Base-by-base conservation (phyloP, 1,140 invertebrate genomes). In the Sinonovacula constricta region DNA sequence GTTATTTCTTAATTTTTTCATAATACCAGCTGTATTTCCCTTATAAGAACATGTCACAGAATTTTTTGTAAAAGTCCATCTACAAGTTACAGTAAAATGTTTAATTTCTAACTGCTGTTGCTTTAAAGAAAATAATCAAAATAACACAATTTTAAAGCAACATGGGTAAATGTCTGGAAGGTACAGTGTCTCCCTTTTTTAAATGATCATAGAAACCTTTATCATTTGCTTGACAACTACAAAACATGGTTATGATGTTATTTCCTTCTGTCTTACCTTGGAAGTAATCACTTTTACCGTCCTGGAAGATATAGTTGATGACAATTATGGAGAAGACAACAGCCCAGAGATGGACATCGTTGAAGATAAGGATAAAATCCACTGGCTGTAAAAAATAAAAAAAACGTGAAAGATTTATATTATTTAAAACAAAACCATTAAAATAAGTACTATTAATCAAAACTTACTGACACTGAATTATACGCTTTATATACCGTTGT, bases 261-360 rank as follows among this genome's bases (percentile, higher is more conserved):
- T n/a, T n/a, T n/a, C n/a, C n/a, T n/a, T n/a, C n/a, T n/a, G n/a
- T n/a, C 39, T 75, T 80, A 90, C 88, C 89, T 85, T 90, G 89
- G 56, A 90, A 89, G 62, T 90, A 90, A 74, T 90, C 85, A 81
- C 83, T 88, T 70, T 89, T 88, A 3, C 88, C 88, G 78, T 90
- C 88, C 68, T 89, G 88, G 65, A 88, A 88, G 51, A 86, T 87
- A 70, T 90, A 90, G 79, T 90, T 90, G 57, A 88, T 90, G 2
- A 90, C 83, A 45, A 90, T 84, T 31, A 90, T 87, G 24, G 88
- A 85, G 53, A 90, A 88, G 12, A 90, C 83, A 18, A 89, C 86
- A 30, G 88, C 79, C 81, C 83, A 90, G 4, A 90, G 57, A 59
- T 90, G 89, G 30, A 90, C 81, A 74, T 88, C 83, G 75, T 85